These are phyloP conservation scores for Athene cunicularia DNA, from an alignment of 2,113 vertebrate species.

Conservation along the genomic window DNA sequence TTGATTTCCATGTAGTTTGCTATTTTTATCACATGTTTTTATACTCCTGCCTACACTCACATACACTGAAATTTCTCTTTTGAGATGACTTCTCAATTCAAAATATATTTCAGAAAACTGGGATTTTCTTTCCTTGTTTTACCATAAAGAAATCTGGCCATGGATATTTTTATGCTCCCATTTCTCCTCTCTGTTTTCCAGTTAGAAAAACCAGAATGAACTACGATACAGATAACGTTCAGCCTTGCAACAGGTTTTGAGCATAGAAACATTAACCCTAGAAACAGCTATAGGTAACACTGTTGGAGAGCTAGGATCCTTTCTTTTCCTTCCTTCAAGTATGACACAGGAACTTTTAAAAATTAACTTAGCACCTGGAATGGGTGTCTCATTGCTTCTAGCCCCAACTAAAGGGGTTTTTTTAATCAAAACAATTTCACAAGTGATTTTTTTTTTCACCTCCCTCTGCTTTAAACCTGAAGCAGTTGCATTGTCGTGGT, in stretches of 20 bases:
- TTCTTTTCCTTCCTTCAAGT: not conserved
- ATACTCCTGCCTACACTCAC: not conserved
- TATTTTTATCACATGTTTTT: conserved; percentile 46
- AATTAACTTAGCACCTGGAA: not conserved
- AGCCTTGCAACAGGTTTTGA: not conserved
- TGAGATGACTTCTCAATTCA: conserved; percentile 38
- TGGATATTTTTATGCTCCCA: not conserved
- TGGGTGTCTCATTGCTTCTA: not conserved
- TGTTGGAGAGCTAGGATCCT: not conserved
- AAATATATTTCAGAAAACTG: not conserved
- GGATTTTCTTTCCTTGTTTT: not conserved
- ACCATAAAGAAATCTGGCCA: not conserved
- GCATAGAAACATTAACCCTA: not conserved
- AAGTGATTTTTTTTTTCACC: not conserved
- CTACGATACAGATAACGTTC: not conserved
- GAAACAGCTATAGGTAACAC: not conserved
- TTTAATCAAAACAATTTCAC: not conserved
- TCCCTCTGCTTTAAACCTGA: not conserved
- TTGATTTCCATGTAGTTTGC: not conserved
- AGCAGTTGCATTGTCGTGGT: not conserved
- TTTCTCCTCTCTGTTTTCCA: not conserved
- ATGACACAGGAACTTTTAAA: not conserved
- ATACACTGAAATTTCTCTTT: conserved; percentile 33
- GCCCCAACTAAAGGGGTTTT: not conserved
- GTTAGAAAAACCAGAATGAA: not conserved